Percentiles rank a stretch among this genome's conserved stretches.
Conservation (phyloP, 2,888 invertebrate genomes). For the Loripinus fragilis region DNA sequence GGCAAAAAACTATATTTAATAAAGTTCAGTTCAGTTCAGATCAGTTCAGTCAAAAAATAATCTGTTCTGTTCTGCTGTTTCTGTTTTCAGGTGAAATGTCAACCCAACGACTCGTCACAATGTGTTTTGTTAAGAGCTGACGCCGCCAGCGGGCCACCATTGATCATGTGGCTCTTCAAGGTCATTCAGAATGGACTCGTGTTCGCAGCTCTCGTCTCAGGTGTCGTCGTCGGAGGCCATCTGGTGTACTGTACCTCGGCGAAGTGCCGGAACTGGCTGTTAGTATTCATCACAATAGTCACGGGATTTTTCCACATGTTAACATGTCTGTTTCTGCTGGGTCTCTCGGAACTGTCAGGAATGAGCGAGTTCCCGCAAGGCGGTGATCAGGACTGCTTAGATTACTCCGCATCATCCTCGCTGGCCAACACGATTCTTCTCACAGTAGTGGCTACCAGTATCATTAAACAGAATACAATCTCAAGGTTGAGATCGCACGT, state of each 20-base stretch:
- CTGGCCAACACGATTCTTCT: conserved; percentile 33
- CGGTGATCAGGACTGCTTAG: conserved; percentile 35
- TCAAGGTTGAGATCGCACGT: background rate
- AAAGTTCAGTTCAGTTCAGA: too few species aligned
- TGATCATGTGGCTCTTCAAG: conserved; percentile 34
- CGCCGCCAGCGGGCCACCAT: too few species aligned
- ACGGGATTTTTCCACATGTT: conserved; percentile 49
- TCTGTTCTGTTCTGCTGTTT: too few species aligned
- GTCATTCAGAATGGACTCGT: conserved; percentile 46
- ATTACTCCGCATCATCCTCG: conserved; percentile 39
- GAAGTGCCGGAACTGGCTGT: conserved; percentile 36
- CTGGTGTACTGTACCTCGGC: conserved; percentile 27
- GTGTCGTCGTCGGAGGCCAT: conserved; percentile 35
- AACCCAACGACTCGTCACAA: too few species aligned
- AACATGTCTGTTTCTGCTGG: conserved; percentile 28
- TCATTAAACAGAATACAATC: conserved; percentile 29
- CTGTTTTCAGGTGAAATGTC: too few species aligned
- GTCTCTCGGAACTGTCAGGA: conserved; percentile 39
- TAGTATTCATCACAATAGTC: conserved; percentile 30
- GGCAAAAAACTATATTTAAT: too few species aligned
- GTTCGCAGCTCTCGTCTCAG: conserved; percentile 38
- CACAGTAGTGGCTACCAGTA: conserved; percentile 23
- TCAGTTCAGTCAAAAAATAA: too few species aligned
- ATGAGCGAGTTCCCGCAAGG: conserved; percentile 26
- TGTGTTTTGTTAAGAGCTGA: too few species aligned